phyloP scores from a whole-genome alignment of 2,113 vertebrate genomes.

The Megatriorchis doriae region DNA sequence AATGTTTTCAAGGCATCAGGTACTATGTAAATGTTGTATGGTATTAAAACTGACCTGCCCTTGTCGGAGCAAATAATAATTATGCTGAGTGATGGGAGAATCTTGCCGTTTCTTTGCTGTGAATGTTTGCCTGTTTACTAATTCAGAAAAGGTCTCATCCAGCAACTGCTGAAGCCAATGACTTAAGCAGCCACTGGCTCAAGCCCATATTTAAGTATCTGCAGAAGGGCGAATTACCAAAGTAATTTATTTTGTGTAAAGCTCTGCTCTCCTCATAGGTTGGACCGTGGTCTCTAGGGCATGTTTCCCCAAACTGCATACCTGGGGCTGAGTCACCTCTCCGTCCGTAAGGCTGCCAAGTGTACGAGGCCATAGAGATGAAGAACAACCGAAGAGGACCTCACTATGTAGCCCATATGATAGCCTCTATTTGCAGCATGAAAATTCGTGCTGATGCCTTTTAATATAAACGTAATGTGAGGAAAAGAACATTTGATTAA shows the following conservation, averaged over 20 bases:
- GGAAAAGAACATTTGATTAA: constrained; percentile 64
- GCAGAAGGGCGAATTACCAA: background rate
- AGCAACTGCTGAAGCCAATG: background rate
- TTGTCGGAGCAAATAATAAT: constrained; percentile 44
- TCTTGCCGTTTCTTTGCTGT: constrained; percentile 8
- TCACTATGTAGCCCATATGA: background rate
- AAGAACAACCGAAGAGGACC: background rate
- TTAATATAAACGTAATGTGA: constrained; percentile 11
- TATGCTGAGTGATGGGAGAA: constrained; percentile 5
- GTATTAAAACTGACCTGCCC: constrained; percentile 41
- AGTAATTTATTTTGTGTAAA: background rate
- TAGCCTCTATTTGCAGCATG: background rate
- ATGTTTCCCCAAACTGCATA: background rate
- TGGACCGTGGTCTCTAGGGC: background rate
- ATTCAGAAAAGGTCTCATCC: constrained; percentile 16
- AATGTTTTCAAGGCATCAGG: constrained; percentile 23
- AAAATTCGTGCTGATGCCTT: constrained; percentile 38
- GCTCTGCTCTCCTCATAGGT: background rate
- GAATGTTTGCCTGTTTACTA: constrained; percentile 36
- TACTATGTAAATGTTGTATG: constrained; percentile 9
- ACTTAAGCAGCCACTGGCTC: background rate
- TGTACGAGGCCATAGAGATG: background rate
- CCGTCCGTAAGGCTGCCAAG: background rate
- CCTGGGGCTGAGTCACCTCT: background rate
- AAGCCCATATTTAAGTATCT: background rate